phyloP scores from a whole-genome alignment of 1,140 invertebrate species.

The Brachionus plicatilis region DNA sequence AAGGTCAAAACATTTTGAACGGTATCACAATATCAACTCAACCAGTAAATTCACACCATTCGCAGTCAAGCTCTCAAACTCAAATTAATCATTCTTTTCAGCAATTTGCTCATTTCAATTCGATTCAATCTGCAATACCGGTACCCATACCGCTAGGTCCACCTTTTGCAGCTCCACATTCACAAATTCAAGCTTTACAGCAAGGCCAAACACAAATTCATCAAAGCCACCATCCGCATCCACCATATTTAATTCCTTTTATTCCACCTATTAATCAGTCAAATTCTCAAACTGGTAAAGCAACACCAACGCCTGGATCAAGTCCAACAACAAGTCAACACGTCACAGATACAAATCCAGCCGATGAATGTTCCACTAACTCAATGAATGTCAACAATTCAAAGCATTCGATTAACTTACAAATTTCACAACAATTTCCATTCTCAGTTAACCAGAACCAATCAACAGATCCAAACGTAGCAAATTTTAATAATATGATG shows the following conservation, averaged over 20 bases:
- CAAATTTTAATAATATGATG: constrained; percentile 31
- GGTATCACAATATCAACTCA: not conserved
- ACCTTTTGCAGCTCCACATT: not conserved
- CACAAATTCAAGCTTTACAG: not conserved
- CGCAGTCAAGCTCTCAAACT: not conserved
- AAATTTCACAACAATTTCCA: not conserved
- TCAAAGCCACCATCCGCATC: not conserved
- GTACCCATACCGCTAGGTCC: not conserved
- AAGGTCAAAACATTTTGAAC: constrained; percentile 1
- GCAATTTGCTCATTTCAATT: not conserved
- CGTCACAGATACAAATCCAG: not conserved
- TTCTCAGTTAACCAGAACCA: not conserved
- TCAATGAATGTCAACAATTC: not conserved
- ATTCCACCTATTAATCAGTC: not conserved
- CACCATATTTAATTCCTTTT: not conserved
- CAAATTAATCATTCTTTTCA: not conserved
- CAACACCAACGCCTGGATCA: constrained; percentile 28
- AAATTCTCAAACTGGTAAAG: not conserved
- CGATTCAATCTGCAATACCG: constrained; percentile 13
- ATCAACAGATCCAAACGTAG: not conserved
- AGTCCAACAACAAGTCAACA: not conserved
- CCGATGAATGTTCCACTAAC: not conserved
- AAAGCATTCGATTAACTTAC: not conserved
- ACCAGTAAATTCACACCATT: not conserved
- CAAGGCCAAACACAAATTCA: not conserved